phyloP scores from a whole-genome alignment of 2,797 vertebrate genomes.

The Pelodytes ibericus region DNA sequence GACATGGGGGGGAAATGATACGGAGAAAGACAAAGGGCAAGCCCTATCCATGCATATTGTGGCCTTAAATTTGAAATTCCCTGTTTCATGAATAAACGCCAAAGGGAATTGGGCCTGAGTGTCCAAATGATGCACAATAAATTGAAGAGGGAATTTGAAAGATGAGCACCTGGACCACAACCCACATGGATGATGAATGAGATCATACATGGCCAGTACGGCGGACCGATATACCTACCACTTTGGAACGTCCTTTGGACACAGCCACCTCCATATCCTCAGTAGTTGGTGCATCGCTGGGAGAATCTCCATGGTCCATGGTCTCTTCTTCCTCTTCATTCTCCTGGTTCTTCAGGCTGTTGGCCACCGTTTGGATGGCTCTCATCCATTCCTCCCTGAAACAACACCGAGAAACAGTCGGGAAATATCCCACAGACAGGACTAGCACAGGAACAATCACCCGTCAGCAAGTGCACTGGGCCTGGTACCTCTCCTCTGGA shows the following conservation, averaged over 20 bases:
- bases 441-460: too few species aligned
- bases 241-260: slow-evolving; percentile 85
- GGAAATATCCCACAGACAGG: too few species aligned
- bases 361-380: slow-evolving; percentile 91
- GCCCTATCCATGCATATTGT: too few species aligned
- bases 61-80: too few species aligned
- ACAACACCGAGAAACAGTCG: background rate
- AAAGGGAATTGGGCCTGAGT: too few species aligned
- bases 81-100: too few species aligned
- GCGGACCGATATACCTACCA: slow-evolving; percentile 73
- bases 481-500: slow-evolving; percentile 81
- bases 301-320: slow-evolving; percentile 87
- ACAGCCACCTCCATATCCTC: slow-evolving; percentile 90
- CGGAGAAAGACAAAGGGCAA: too few species aligned
- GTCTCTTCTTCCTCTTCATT: slow-evolving; percentile 77
- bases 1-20: too few species aligned
- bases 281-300: slow-evolving; percentile 74
- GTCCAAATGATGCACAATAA: too few species aligned
- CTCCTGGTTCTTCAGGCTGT: slow-evolving; percentile 86
- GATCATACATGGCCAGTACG: slow-evolving; percentile 41
- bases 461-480: too few species aligned
- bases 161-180: too few species aligned
- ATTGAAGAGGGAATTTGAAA: too few species aligned
- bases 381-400: slow-evolving; percentile 91
- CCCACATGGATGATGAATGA: background rate